Percentiles rank a stretch among this genome's conserved stretches.
phyloP scores from a whole-genome alignment of 2,113 vertebrate species.

The Asarcornis scutulata region DNA sequence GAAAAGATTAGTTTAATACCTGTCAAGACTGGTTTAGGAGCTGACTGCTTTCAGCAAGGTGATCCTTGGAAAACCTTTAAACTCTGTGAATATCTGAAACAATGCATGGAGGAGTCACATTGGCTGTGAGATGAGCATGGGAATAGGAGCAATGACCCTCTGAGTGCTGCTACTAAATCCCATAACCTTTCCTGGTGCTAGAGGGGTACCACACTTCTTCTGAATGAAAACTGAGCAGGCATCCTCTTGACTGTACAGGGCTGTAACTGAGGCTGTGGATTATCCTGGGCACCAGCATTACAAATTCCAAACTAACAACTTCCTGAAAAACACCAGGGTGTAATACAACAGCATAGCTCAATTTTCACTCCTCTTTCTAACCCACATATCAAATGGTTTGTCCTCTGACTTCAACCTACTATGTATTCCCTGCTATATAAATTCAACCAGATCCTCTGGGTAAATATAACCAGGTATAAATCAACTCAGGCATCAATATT shows the following conservation, averaged over 20 bases:
- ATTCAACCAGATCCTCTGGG: neutral
- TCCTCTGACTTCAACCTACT: neutral
- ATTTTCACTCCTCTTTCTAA: neutral
- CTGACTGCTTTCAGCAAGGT: neutral
- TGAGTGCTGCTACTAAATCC: neutral
- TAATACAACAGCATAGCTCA: neutral
- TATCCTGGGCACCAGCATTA: neutral
- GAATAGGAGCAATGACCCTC: neutral
- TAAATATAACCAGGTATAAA: neutral
- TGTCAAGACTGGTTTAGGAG: neutral
- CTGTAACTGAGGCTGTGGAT: neutral
- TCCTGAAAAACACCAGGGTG: neutral
- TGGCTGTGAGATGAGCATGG: neutral
- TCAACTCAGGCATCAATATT: neutral
- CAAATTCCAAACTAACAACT: neutral
- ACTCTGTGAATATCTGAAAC: neutral
- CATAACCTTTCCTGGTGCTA: neutral
- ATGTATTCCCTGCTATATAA: neutral
- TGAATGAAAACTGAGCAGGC: neutral
- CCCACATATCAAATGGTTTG: neutral
- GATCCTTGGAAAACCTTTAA: neutral
- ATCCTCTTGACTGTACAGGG: rapidly evolving
- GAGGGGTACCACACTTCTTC: neutral
- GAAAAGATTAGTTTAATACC: neutral
- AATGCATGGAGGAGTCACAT: rapidly evolving